Conservation (phyloP, 2,888 invertebrate species). For the Byasa hedistus region DNA sequence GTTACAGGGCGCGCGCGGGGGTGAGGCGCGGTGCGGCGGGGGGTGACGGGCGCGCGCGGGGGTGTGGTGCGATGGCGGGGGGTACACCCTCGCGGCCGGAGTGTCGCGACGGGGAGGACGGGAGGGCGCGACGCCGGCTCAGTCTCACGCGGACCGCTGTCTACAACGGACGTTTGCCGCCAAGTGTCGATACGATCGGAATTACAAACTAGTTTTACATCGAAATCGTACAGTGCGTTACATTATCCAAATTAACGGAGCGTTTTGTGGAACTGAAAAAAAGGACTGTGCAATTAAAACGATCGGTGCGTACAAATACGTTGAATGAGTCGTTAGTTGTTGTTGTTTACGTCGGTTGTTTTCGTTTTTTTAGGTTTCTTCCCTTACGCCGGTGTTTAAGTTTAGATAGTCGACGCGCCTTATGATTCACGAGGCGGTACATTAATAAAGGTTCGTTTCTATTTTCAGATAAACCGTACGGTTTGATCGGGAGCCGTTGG, state of each 20-base stretch:
- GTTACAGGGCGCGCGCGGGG: no score
- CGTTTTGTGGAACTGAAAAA: conserved; percentile 59
- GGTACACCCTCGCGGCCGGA: conserved; percentile 53
- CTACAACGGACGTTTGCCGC: conserved; percentile 60
- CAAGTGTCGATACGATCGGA: conserved; percentile 61
- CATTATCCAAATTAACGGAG: conserved; percentile 54
- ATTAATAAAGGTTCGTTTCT: conserved; percentile 74
- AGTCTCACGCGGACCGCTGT: conserved; percentile 78
- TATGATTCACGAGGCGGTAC: conserved; percentile 66
- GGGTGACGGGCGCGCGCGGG: no score
- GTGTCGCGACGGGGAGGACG: conserved; percentile 50
- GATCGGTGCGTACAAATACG: conserved; percentile 63
- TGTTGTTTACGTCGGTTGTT: conserved; percentile 40
- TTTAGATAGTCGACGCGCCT: conserved; percentile 55
- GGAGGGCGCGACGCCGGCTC: conserved; percentile 73
- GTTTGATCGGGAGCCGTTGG: conserved; percentile 74
- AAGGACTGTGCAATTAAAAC: conserved; percentile 59
- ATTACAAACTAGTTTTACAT: conserved; percentile 77
- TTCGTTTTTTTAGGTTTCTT: conserved; percentile 48
- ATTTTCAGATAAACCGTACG: conserved; percentile 77
- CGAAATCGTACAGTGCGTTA: conserved; percentile 62
- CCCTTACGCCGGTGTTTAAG: conserved; percentile 46
- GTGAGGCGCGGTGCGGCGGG: no score
- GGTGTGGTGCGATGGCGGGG: conserved; percentile 43
- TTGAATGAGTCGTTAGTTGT: conserved; percentile 26